Percentiles rank a stretch among this genome's conserved stretches.
Conservation (phyloP, 2,113 vertebrate species). For the Polypterus senegalus region DNA sequence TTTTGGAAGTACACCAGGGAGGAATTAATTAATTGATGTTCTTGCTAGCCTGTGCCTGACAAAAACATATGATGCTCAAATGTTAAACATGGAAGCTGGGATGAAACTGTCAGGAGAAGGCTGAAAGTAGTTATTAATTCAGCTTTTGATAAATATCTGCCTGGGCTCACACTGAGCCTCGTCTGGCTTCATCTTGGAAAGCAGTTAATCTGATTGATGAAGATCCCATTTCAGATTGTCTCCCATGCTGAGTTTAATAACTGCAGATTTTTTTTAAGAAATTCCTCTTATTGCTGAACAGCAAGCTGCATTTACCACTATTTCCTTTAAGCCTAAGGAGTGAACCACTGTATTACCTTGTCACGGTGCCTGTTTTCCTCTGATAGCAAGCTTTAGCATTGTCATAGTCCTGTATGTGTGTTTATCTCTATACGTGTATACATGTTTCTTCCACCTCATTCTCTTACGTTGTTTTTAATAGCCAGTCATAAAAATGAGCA, state of each 20-base stretch:
- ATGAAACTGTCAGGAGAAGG: slow-evolving; percentile 71
- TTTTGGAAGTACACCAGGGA: slow-evolving; percentile 46
- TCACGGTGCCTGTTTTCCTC: slow-evolving; percentile 11
- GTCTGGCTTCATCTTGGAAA: slow-evolving; percentile 68
- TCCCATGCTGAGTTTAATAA: slow-evolving; percentile 67
- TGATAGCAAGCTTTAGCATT: slow-evolving; percentile 18
- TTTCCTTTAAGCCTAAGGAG: slow-evolving; percentile 19
- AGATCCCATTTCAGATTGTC: slow-evolving; percentile 73
- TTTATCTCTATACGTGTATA: too few relatives aligned
- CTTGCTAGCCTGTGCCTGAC: slow-evolving; percentile 57
- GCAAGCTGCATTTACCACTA: slow-evolving; percentile 18
- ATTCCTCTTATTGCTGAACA: slow-evolving; percentile 27
- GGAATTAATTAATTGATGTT: slow-evolving; percentile 74
- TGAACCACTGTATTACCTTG: slow-evolving; percentile 10
- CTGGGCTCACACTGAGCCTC: slow-evolving; percentile 65
- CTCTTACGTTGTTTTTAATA: too few relatives aligned
- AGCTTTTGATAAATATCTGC: slow-evolving; percentile 76
- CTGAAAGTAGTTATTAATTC: slow-evolving; percentile 76
- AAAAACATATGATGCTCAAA: slow-evolving; percentile 76
- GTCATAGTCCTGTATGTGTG: slow-evolving; percentile 12
- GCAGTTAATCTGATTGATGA: slow-evolving; percentile 83
- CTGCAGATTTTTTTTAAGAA: slow-evolving; percentile 28
- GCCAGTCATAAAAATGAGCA: too few relatives aligned
- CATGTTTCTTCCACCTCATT: too few relatives aligned
- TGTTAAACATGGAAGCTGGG: slow-evolving; percentile 66